Conservation (phyloP, 1,140 invertebrate genomes). For the Rhizoglyphus robini region DNA sequence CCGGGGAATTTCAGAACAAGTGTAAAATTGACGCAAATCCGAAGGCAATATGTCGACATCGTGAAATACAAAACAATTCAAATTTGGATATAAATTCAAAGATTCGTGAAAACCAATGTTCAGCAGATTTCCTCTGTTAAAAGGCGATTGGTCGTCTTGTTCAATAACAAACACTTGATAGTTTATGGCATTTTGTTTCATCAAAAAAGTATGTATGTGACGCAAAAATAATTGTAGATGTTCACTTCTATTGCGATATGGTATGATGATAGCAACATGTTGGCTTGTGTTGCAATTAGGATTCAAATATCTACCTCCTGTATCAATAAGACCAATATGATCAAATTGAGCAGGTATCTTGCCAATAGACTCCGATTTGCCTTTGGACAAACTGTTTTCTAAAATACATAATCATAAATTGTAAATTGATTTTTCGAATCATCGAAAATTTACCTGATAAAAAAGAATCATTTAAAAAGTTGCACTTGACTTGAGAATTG, state of each 20-base stretch:
- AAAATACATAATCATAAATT: too few species aligned
- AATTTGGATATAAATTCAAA: constrained; percentile 28
- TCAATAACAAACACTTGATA: constrained; percentile 85
- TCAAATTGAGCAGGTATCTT: constrained; percentile 4
- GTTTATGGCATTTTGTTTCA: constrained; percentile 62
- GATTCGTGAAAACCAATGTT: constrained; percentile 39
- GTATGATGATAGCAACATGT: constrained; percentile 70
- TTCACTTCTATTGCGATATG: constrained; percentile 63
- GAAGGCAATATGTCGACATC: constrained; percentile 44
- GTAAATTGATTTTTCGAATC: too few species aligned
- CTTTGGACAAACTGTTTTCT: too few species aligned
- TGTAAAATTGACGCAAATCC: constrained; percentile 30
- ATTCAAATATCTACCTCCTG: constrained; percentile 61
- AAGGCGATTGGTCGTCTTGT: constrained; percentile 39
- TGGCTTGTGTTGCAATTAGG: constrained; percentile 54
- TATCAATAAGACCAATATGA: constrained; percentile 3
- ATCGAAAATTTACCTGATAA: too few species aligned
- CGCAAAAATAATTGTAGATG: constrained; percentile 67
- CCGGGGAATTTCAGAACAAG: constrained; percentile 26
- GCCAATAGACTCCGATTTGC: too few species aligned
- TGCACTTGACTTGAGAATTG: too few species aligned
- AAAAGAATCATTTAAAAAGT: too few species aligned
- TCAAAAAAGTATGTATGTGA: constrained; percentile 78
- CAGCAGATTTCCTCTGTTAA: constrained; percentile 33
- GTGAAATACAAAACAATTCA: constrained; percentile 42